phyloP scores from a whole-genome alignment of 1,140 invertebrate species.

The Mylabris phalerata region DNA sequence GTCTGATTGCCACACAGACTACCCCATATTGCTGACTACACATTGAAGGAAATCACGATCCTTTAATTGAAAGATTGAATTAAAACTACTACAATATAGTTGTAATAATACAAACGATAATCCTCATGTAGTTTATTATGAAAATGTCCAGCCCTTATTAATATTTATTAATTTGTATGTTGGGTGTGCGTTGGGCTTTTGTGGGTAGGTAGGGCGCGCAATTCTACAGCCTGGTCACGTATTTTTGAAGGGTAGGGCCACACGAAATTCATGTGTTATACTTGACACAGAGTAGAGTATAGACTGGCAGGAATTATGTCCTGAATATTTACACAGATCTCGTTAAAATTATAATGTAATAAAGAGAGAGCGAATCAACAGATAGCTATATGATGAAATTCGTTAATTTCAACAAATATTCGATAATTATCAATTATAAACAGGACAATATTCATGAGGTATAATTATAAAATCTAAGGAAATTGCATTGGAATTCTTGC shows the following conservation, averaged over 20 bases:
- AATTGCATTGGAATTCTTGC: too few relatives aligned
- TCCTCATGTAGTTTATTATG: conserved; percentile 1
- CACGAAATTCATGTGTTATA: conserved; percentile 14
- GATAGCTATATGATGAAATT: not conserved
- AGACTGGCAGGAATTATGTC: not conserved
- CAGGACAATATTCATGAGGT: too few relatives aligned
- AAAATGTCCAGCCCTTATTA: conserved; percentile 14
- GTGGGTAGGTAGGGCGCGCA: conserved; percentile 5
- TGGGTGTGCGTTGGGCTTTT: not conserved
- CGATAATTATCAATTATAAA: too few relatives aligned
- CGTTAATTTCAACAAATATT: too few relatives aligned
- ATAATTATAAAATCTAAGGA: too few relatives aligned
- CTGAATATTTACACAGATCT: not conserved
- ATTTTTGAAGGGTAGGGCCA: conserved; percentile 17
- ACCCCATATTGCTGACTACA: too few relatives aligned
- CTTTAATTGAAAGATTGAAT: too few relatives aligned
- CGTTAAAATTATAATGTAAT: not conserved
- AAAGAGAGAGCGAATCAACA: not conserved
- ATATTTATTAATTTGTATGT: conserved; percentile 14
- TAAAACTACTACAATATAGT: too few relatives aligned
- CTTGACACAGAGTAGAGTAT: conserved; percentile 1
- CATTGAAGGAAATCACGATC: too few relatives aligned
- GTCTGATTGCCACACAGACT: not conserved
- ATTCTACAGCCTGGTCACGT: conserved; percentile 7
- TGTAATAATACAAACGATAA: too few relatives aligned